A percentile compares a stretch with the other conserved stretches of the same genome.
Evolutionary conservation across 2,797 vertebrate species (phyloP).

Genomic region (Microctenopoma steveboyesi): DNA sequence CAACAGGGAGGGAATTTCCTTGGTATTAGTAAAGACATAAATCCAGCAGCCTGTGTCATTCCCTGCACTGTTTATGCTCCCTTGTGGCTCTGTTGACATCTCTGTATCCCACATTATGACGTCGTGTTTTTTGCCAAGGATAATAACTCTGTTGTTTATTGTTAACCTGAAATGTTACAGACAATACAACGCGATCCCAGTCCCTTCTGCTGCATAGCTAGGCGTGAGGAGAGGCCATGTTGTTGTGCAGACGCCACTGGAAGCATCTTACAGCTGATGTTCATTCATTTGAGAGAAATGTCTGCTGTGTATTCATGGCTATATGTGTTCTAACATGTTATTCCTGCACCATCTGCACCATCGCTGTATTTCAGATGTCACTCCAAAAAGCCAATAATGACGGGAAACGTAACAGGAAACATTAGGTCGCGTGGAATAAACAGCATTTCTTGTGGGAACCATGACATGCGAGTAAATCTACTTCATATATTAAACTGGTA

Average conservation of each 20-base stretch:
- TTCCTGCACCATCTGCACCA: too few species aligned
- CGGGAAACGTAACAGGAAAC: too few species aligned
- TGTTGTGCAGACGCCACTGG: neutral
- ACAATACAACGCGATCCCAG: conserved; percentile 2
- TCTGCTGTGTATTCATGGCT: conserved; percentile 1
- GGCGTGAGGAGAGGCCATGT: conserved; percentile 1
- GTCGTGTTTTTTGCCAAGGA: neutral
- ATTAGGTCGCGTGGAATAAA: too few species aligned
- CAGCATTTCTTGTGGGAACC: too few species aligned
- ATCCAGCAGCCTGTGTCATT: conserved; percentile 38
- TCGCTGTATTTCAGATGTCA: too few species aligned
- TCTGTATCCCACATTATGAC: neutral
- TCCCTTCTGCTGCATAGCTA: neutral
- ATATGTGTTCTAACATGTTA: too few species aligned
- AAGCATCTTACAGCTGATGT: conserved; percentile 1
- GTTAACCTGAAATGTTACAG: conserved; percentile 5
- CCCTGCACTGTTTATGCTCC: conserved; percentile 13
- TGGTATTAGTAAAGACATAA: conserved; percentile 57
- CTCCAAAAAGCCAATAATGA: too few species aligned
- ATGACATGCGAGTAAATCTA: too few species aligned
- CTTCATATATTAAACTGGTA: neutral
- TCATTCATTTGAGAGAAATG: neutral
- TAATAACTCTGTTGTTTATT: conserved; percentile 5
- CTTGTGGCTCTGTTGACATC: conserved; percentile 28
- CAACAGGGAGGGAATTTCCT: conserved; percentile 64